A percentile compares a stretch with the other conserved stretches of the same genome.
phyloP scores from a whole-genome alignment of 2,888 invertebrate species.

The Euzetes globulus region DNA sequence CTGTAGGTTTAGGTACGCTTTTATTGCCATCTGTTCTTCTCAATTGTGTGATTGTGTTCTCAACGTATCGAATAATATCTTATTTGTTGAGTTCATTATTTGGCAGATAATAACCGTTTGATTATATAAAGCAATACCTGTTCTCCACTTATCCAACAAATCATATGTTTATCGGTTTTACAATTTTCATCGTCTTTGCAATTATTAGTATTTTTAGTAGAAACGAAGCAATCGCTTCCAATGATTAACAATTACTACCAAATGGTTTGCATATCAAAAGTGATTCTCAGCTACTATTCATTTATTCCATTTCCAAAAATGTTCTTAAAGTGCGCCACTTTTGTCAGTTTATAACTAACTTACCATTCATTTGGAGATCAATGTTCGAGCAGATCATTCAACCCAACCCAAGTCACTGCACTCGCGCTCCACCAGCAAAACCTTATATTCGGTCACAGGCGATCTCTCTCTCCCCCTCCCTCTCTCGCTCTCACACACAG shows the following conservation, averaged over 20 bases:
- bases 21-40: constrained; percentile 17
- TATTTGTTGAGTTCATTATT: constrained; percentile 1
- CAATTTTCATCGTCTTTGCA: too few species aligned
- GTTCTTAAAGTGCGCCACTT: constrained; percentile 11
- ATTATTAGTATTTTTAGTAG: too few species aligned
- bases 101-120: not conserved
- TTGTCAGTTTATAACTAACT: not conserved
- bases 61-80: not conserved
- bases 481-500: not conserved
- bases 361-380: constrained; percentile 11
- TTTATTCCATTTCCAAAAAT: not conserved
- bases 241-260: too few species aligned
- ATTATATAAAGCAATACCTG: not conserved
- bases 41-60: not conserved
- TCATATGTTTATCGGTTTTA: too few species aligned
- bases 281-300: constrained; percentile 1
- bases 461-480: not conserved
- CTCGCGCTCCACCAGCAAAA: not conserved
- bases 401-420: constrained; percentile 2
- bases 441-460: not conserved
- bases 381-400: constrained; percentile 8
- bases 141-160: not conserved
- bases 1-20: not conserved
- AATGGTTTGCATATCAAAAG: not conserved
- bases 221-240: too few species aligned